Evolutionary conservation across 2,113 vertebrate species (phyloP), one percentile per base, ranked within the genome.

Genomic region (rat (Rattus norvegicus)): DNA sequence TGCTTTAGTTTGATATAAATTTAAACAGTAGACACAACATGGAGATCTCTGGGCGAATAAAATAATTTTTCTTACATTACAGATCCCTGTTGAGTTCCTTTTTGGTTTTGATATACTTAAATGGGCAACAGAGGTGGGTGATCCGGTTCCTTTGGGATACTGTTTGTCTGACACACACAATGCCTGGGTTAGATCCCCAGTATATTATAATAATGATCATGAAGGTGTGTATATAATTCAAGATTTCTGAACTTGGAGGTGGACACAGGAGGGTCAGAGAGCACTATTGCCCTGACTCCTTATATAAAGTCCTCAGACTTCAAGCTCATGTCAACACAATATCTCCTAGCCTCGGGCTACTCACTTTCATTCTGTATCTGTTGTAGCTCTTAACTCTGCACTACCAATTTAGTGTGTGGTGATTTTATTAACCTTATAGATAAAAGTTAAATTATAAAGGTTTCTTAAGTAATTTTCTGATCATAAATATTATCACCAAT

Each of bases 21-120:
- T 47, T 90, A 92, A 92, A 80, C 1, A 93, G 52, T 22, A 0
- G 2, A 54, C 94, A 80, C 1, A 89, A 72, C 7, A 70, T 19
- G 28, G 94, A 96, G 93, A 88, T 93, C 3, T 63, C 56, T 2
- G 5, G 5, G 13, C 75, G 1, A 63, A 90, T 90, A 92, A 88
- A 84, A 59, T 73, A 43, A 43, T 2, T 43, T 73, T 73, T 59
- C 54, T 75, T 59, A 39, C 0, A 6, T 56, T 88, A 5, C 3
- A 88, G 30, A 91, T 11, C 26, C 26, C 3, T 93, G 8, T 59
- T 76, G 52, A 85, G 80, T 69, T 69, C 24, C 0, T 6, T 39
- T 5, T 63, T 77, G 67, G 20, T 96, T 95, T 75, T 75, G 14
- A 91, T 16, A 36, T 63, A 92, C 33, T 86, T 91, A 77, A 92